These are phyloP conservation scores for Larimichthys polyactis DNA, from an alignment of 2,113 vertebrate species.

Conservation along the genomic window DNA sequence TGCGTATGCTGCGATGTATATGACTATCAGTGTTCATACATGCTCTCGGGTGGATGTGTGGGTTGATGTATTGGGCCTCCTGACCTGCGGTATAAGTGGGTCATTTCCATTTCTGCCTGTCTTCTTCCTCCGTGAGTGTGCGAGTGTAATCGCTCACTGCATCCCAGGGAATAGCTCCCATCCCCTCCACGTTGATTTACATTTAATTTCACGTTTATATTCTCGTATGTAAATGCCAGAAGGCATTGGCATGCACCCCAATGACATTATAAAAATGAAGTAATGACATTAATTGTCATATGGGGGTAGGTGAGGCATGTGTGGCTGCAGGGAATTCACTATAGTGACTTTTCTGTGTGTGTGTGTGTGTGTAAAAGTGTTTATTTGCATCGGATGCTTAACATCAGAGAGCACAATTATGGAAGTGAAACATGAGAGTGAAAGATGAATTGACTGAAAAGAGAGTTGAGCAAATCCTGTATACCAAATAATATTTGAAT, in stretches of 20 bases:
- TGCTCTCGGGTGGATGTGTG: constrained; percentile 2
- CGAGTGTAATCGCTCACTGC: constrained; percentile 61
- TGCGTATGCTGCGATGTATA: not conserved
- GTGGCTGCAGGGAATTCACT: not conserved
- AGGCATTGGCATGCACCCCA: constrained; percentile 74
- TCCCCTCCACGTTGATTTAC: constrained; percentile 75
- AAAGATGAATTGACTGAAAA: not conserved
- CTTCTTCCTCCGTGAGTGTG: not conserved
- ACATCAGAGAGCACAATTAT: not conserved
- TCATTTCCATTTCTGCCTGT: constrained; percentile 18
- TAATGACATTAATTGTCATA: constrained; percentile 83
- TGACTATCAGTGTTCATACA: not conserved
- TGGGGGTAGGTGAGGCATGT: constrained; percentile 36
- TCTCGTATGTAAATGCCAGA: constrained; percentile 88
- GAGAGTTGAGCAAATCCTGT: not conserved
- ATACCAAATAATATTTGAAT: not conserved
- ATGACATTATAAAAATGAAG: constrained; percentile 88
- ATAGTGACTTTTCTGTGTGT: not conserved
- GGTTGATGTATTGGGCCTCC: constrained; percentile 39
- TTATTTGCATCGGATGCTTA: not conserved
- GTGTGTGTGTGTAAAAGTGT: not conserved
- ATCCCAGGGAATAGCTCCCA: constrained; percentile 60
- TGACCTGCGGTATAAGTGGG: constrained; percentile 52
- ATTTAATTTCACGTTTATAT: constrained; percentile 84
- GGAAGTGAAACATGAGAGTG: not conserved